These are phyloP conservation scores for Zootermopsis nevadensis DNA, from an alignment of 2,888 invertebrate genomes.

Conservation along the genomic window DNA sequence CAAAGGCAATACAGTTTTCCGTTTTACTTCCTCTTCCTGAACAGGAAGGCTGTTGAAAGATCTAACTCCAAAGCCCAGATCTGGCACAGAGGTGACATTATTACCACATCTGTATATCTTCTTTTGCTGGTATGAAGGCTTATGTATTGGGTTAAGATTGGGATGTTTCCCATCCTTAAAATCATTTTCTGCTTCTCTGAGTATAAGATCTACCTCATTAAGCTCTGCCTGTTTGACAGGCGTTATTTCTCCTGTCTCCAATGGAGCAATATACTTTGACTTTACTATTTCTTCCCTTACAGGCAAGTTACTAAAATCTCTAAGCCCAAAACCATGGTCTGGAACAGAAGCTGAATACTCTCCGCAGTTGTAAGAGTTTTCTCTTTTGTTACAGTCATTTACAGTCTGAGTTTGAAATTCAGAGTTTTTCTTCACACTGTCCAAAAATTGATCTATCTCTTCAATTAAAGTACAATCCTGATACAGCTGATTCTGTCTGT, in stretches of 20 bases:
- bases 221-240: not conserved
- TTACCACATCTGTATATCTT: not conserved
- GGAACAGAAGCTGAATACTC: constrained; percentile 54
- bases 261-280: constrained; percentile 32
- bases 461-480: constrained; percentile 44
- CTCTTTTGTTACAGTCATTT: constrained; percentile 26
- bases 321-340: constrained; percentile 54
- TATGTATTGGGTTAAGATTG: not conserved
- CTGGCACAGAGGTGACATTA: not conserved
- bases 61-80: constrained; percentile 6
- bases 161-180: not conserved
- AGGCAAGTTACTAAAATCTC: constrained; percentile 51
- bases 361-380: constrained; percentile 45
- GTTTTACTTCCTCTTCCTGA: constrained; percentile 1
- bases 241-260: constrained; percentile 12
- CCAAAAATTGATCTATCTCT: constrained; percentile 50
- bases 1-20: constrained; percentile 7
- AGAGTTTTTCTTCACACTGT: constrained; percentile 44
- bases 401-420: not conserved
- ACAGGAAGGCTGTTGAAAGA: not conserved
- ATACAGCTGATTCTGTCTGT: not conserved
- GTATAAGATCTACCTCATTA: not conserved
- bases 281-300: constrained; percentile 51
- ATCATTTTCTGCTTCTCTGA: not conserved
- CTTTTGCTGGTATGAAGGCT: not conserved